Evolutionary conservation across 2,888 invertebrate species (phyloP), one percentile per base, ranked within the genome.

Genomic region (Notodonta ziczac): DNA sequence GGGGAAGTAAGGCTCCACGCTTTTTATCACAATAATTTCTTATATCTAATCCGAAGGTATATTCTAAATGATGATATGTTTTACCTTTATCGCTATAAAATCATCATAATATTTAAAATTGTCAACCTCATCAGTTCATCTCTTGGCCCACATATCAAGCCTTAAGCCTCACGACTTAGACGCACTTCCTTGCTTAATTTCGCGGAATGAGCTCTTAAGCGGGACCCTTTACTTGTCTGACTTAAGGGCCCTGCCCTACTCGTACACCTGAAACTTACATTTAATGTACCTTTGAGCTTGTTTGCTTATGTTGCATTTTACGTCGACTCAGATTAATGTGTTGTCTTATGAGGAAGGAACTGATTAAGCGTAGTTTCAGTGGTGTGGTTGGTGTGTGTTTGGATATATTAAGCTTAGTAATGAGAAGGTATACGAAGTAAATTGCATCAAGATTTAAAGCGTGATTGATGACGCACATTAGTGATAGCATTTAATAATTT

Each of bases 171-270:
- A 74, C 83, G 86, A 86, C 88, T 87, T 85, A 88, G 86, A 84
- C 81, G 82, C 81, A 82, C 80, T 86, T 84, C 84, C 80, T 85
- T 86, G 89, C 88, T 89, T 90, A 91, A 91, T 90, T 90, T 88
- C 86, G 80, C 81, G 87, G 88, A 91, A 91, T 88, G 91, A 90
- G 88, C 87, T 85, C 85, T 85, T 87, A 86, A 89, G 88, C 84
- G 81, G 65, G 82, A 81, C 87, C 85, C 85, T 82, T 82, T 78
- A 78, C 82, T 82, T 85, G 85, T 87, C 85, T 80, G 82, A 77
- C 72, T 75, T 58, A 74, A 77, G 82, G 74, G 74, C 79, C 78
- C 76, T 73, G 24, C 54, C 39, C 39, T 39, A 16, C 24, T 4
- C 39, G 39, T 70, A 76, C 74, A 75, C 74, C 74, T 75, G 74